These are phyloP conservation scores for Hypocryptadius cinnamomeus DNA, from an alignment of 2,113 vertebrate species.

Conservation along the genomic window DNA sequence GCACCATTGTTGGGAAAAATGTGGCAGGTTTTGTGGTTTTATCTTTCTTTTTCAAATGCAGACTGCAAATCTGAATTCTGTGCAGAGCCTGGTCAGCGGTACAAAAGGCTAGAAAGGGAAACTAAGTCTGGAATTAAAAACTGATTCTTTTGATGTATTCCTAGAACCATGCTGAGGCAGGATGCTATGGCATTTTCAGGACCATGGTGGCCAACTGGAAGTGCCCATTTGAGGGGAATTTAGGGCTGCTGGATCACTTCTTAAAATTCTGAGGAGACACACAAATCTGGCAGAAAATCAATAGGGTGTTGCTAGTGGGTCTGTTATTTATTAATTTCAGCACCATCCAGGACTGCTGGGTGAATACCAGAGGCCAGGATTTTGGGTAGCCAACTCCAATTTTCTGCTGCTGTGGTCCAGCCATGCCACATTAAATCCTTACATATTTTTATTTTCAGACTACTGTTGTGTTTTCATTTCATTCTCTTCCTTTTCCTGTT, in stretches of 20 bases:
- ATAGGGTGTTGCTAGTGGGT: too few relatives aligned
- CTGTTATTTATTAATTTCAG: background rate
- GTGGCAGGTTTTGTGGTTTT: background rate
- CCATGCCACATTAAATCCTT: accelerated
- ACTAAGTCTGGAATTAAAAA: background rate
- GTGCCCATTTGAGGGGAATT: background rate
- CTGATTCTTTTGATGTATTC: background rate
- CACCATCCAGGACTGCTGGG: background rate
- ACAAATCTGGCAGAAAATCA: background rate
- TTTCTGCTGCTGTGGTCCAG: background rate
- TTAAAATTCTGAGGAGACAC: background rate
- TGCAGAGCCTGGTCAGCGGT: background rate
- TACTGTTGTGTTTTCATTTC: background rate
- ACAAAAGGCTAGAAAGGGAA: background rate
- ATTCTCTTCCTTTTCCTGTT: background rate
- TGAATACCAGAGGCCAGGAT: background rate
- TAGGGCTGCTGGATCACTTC: background rate
- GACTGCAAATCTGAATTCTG: background rate
- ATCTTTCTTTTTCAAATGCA: background rate
- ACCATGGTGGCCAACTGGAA: accelerated
- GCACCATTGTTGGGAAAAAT: background rate
- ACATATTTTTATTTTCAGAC: background rate
- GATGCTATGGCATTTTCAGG: background rate
- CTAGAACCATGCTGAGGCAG: accelerated
- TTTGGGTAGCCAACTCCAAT: background rate